Evolutionary conservation across 1,140 invertebrate genomes (phyloP).

Genomic region (Zaprionus lachaisei): DNA sequence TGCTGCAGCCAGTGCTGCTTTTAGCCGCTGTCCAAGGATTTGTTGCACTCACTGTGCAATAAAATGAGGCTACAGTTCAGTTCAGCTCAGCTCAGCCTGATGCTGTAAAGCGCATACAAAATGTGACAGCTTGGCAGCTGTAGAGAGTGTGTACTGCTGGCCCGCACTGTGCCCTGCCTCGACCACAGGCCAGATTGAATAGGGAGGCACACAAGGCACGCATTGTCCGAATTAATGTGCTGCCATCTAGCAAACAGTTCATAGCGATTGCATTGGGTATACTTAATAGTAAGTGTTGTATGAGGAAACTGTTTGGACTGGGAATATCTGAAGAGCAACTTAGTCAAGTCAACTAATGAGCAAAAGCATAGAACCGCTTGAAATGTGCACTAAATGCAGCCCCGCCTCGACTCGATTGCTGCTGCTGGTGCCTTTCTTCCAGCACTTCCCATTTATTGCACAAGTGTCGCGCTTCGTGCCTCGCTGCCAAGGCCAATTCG

Average conservation of each 20-base stretch:
- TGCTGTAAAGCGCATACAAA: constrained; percentile 59
- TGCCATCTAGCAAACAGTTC: constrained; percentile 4
- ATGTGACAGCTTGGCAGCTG: constrained; percentile 32
- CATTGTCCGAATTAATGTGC: constrained; percentile 39
- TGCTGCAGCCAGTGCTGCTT: constrained; percentile 1
- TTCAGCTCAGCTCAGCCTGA: constrained; percentile 31
- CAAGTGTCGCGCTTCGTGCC: constrained; percentile 10
- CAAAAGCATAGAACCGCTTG: not conserved
- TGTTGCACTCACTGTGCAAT: constrained; percentile 33
- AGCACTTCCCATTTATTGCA: constrained; percentile 6
- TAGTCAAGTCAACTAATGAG: not conserved
- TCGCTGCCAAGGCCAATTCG: constrained; percentile 40
- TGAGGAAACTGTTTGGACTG: not conserved
- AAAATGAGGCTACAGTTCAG: constrained; percentile 46
- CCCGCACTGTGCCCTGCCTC: not conserved
- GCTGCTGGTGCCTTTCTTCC: not conserved
- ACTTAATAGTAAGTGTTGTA: not conserved
- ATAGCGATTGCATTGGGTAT: not conserved
- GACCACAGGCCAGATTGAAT: constrained; percentile 47
- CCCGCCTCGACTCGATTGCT: not conserved
- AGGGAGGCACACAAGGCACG: constrained; percentile 37
- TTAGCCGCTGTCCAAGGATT: constrained; percentile 38
- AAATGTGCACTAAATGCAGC: not conserved
- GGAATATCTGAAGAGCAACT: not conserved
- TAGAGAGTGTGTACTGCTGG: not conserved